Conservation (phyloP, 2,888 invertebrate species). For the Ichneumon xanthorius region DNA sequence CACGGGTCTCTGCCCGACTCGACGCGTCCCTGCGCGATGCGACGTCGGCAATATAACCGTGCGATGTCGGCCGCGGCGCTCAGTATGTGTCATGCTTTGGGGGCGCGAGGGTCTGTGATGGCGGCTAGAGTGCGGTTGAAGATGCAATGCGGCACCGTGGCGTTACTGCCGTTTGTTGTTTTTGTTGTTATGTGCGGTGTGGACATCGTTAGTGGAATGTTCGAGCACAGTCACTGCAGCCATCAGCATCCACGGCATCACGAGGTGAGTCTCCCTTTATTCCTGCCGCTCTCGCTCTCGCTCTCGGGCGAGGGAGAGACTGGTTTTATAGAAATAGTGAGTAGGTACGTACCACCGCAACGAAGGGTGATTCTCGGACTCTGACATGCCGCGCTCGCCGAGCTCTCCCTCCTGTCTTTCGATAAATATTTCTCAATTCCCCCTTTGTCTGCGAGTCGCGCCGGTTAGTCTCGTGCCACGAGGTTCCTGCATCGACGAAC, state of each 20-base stretch:
- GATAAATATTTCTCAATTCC: slow-evolving; percentile 13
- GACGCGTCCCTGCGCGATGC: slow-evolving; percentile 55
- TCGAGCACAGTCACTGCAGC: slow-evolving; percentile 85
- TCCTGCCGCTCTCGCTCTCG: background rate
- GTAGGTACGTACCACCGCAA: slow-evolving; percentile 4
- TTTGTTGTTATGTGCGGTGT: slow-evolving; percentile 78
- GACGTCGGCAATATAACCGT: slow-evolving; percentile 78
- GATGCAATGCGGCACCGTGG: slow-evolving; percentile 80
- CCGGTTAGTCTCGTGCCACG: slow-evolving; percentile 66
- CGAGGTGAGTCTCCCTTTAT: slow-evolving; percentile 86
- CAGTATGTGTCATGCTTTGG: slow-evolving; percentile 83
- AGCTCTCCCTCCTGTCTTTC: slow-evolving; percentile 40
- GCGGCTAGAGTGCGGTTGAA: slow-evolving; percentile 83
- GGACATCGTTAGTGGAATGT: slow-evolving; percentile 80
- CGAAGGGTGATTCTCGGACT: slow-evolving; percentile 51
- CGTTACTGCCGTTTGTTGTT: slow-evolving; percentile 75
- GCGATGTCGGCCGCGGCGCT: slow-evolving; percentile 74
- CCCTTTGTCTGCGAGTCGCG: slow-evolving; percentile 58
- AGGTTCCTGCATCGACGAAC: slow-evolving; percentile 48
- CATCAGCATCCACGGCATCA: slow-evolving; percentile 89
- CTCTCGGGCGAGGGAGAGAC: slow-evolving; percentile 8
- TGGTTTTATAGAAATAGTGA: slow-evolving; percentile 10
- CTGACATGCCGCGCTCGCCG: slow-evolving; percentile 36
- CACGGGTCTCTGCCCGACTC: slow-evolving; percentile 23
- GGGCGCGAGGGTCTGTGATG: slow-evolving; percentile 80